These are phyloP conservation scores for Thaumatotibia leucotreta DNA, from an alignment of 1,140 invertebrate species.

Conservation along the genomic window DNA sequence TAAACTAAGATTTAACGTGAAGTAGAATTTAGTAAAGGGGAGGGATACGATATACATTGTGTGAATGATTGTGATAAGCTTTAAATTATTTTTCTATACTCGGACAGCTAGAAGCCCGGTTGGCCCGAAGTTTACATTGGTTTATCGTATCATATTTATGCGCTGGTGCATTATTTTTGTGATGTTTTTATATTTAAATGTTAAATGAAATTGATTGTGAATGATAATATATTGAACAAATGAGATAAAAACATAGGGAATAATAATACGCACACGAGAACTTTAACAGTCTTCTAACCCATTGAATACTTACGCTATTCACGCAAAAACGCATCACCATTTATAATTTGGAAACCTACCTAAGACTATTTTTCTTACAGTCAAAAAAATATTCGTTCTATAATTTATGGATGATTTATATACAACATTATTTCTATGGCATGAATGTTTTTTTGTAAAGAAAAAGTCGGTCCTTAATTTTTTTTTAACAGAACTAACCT, in stretches of 20 bases:
- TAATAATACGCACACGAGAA: not conserved
- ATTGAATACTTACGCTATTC: not conserved
- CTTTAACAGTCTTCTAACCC: not conserved
- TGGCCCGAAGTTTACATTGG: slow-evolving; percentile 42
- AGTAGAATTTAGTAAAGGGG: not conserved
- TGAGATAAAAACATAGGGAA: not conserved
- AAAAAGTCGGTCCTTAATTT: no score
- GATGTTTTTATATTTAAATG: slow-evolving; percentile 48
- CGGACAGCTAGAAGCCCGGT: slow-evolving; percentile 28
- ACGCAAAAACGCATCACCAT: not conserved
- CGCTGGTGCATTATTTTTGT: slow-evolving; percentile 66
- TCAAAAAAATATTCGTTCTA: not conserved
- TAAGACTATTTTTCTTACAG: not conserved
- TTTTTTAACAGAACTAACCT: not conserved
- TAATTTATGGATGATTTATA: no score
- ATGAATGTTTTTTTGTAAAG: no score
- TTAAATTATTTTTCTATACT: slow-evolving; percentile 72
- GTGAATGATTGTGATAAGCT: slow-evolving; percentile 63
- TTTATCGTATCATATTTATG: slow-evolving; percentile 39
- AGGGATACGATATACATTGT: slow-evolving; percentile 15
- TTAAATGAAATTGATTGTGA: slow-evolving; percentile 20
- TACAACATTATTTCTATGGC: no score
- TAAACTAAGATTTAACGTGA: slow-evolving; percentile 8
- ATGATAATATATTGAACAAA: not conserved
- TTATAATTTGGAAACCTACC: not conserved